phyloP scores from a whole-genome alignment of 2,113 vertebrate species.

The Cacatua alba region DNA sequence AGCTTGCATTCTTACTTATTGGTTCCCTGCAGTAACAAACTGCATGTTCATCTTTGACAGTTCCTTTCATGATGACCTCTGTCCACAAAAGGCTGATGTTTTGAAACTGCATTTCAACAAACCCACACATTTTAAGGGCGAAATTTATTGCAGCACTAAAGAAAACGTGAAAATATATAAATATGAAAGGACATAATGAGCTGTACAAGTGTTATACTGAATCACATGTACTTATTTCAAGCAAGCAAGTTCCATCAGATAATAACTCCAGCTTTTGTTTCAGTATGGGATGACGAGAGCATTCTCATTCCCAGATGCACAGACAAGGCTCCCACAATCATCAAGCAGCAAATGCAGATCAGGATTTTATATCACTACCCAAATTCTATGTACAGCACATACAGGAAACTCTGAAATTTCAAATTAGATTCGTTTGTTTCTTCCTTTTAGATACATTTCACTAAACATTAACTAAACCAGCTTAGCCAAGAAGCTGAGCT shows the following conservation, averaged over 20 bases:
- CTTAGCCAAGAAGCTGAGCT: background rate
- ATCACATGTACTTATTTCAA: background rate
- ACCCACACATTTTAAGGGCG: background rate
- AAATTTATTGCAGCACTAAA: background rate
- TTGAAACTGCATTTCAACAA: background rate
- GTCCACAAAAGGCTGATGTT: slow-evolving; percentile 9
- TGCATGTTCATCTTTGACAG: background rate
- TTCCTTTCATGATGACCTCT: slow-evolving; percentile 1
- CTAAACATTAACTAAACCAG: background rate
- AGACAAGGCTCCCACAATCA: background rate
- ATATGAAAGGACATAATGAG: background rate
- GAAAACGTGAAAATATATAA: background rate
- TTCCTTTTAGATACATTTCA: background rate
- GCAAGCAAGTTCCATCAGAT: background rate
- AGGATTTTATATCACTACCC: background rate
- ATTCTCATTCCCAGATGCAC: background rate
- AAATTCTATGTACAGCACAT: background rate
- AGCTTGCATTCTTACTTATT: slow-evolving; percentile 62
- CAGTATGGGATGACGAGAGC: background rate
- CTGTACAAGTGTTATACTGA: background rate
- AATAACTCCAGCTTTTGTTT: background rate
- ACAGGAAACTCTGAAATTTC: background rate
- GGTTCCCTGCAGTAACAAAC: slow-evolving; percentile 52
- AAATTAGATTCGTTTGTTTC: background rate
- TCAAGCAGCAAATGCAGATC: background rate